These are phyloP conservation scores for Contarinia nasturtii DNA, from an alignment of 1,140 invertebrate species.

Conservation along the genomic window DNA sequence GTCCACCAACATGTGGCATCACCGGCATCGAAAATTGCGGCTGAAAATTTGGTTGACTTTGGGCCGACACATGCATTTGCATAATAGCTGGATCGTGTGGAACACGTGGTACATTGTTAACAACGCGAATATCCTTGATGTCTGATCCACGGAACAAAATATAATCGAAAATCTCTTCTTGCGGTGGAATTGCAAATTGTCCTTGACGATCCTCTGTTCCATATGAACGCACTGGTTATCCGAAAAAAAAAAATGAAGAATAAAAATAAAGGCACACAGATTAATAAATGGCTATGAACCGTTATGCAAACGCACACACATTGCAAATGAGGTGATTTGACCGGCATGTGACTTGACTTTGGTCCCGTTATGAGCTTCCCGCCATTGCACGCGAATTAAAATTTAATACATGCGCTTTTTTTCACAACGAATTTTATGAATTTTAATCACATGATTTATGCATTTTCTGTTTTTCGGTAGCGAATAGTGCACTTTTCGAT, in stretches of 20 bases:
- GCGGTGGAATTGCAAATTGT: conserved; percentile 78
- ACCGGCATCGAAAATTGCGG: not conserved
- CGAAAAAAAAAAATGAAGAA: conserved; percentile 22
- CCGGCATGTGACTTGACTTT: no score
- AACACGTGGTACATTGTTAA: conserved; percentile 56
- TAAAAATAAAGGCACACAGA: not conserved
- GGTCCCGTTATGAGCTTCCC: no score
- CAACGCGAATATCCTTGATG: conserved; percentile 95
- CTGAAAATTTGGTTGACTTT: conserved; percentile 18
- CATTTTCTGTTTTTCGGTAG: no score
- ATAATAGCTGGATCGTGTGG: conserved; percentile 91
- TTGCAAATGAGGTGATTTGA: no score
- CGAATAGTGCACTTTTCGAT: no score
- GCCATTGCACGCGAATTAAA: no score
- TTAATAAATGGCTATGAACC: no score
- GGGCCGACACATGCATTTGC: conserved; percentile 56
- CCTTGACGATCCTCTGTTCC: conserved; percentile 94
- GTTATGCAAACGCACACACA: no score
- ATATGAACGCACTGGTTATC: conserved; percentile 96
- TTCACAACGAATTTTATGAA: no score
- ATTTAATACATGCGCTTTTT: no score
- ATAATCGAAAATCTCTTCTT: conserved; percentile 96
- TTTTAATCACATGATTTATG: no score
- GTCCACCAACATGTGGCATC: conserved; percentile 30
- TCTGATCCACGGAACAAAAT: conserved; percentile 95